Percentiles rank a stretch among this genome's conserved stretches.
phyloP scores from a whole-genome alignment of 2,888 invertebrate genomes.

The Pollenia angustigena region DNA sequence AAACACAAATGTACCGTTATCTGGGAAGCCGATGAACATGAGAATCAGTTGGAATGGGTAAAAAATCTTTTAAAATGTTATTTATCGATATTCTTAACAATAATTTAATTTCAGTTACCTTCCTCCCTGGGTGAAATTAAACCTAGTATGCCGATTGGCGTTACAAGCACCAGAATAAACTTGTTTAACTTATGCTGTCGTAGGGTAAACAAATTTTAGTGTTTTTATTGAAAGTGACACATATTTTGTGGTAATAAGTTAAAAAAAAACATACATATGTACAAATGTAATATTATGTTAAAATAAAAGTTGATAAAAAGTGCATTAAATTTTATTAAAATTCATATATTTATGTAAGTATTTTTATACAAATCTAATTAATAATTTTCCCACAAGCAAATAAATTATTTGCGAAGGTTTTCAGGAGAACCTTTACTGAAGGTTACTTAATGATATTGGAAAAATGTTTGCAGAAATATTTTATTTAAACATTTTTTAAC shows the following conservation, averaged over 20 bases:
- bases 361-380: no score
- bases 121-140: no score
- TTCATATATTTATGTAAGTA: neutral
- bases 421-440: constrained; percentile 43
- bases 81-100: no score
- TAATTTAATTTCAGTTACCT: no score
- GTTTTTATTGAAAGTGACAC: neutral
- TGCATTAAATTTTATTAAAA: constrained; percentile 34
- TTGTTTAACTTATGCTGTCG: no score
- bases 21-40: no score
- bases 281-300: neutral
- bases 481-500: neutral
- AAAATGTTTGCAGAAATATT: neutral
- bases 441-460: constrained; percentile 22
- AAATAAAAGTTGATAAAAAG: constrained; percentile 28
- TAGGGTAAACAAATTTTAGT: no score
- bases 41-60: no score
- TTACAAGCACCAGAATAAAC: no score
- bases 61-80: no score
- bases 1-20: no score
- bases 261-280: neutral
- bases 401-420: constrained; percentile 1
- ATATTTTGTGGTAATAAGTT: neutral
- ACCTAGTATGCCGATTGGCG: no score
- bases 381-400: neutral